phyloP scores from a whole-genome alignment of 2,113 vertebrate genomes.

The Ramphastos sulfuratus region DNA sequence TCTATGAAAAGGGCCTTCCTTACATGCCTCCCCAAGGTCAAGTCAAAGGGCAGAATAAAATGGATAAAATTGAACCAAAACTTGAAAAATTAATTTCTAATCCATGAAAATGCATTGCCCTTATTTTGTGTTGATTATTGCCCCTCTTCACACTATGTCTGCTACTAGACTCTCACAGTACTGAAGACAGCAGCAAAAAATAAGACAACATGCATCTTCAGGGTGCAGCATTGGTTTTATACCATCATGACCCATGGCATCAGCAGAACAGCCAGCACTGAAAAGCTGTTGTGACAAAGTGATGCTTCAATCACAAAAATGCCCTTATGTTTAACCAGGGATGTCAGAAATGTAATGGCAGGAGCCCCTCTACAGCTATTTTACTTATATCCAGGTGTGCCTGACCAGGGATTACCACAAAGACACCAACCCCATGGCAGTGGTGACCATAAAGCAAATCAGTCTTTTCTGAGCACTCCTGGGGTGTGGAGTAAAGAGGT shows the following conservation, averaged over 20 bases:
- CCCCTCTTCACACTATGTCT: neutral
- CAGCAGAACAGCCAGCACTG: neutral
- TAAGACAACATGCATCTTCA: neutral
- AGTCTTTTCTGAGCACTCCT: neutral
- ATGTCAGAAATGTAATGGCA: neutral
- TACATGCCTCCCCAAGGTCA: neutral
- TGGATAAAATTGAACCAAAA: neutral
- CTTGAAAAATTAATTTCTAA: neutral
- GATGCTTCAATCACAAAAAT: neutral
- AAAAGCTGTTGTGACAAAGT: neutral
- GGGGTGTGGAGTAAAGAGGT: neutral
- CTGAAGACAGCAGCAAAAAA: neutral
- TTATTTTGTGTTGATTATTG: neutral
- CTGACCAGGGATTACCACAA: neutral
- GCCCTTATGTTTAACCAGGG: neutral
- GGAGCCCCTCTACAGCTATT: neutral
- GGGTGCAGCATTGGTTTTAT: neutral
- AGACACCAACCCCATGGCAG: neutral
- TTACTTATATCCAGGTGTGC: neutral
- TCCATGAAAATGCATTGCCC: neutral
- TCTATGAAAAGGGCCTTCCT: neutral
- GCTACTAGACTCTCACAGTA: neutral
- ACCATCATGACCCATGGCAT: rapidly evolving
- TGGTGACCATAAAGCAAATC: neutral
- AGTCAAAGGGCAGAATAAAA: neutral